Conservation (phyloP, 2,888 invertebrate genomes). For the Tanypteryx hageni region DNA sequence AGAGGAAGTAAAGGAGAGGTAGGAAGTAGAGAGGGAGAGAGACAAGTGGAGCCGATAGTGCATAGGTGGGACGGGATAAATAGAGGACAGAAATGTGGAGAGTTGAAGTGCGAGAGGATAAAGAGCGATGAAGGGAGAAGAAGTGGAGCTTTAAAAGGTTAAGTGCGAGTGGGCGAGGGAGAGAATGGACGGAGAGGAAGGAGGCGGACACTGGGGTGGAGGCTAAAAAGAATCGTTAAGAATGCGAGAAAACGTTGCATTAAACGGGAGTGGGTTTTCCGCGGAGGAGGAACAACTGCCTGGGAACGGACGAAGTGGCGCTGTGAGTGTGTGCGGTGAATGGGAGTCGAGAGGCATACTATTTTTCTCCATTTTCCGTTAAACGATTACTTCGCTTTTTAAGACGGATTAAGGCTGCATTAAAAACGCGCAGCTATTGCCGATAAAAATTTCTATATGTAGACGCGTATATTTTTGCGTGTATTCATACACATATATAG, state of each 20-base stretch:
- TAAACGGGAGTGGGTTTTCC: not conserved
- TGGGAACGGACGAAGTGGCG: not conserved
- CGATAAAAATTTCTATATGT: too few species aligned
- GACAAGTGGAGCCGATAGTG: not conserved
- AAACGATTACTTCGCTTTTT: too few species aligned
- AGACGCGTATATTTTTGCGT: too few species aligned
- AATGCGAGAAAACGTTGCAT: not conserved
- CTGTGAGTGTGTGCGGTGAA: not conserved
- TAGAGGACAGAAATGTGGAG: not conserved
- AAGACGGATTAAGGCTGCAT: too few species aligned
- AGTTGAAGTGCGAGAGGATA: not conserved
- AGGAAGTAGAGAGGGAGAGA: not conserved
- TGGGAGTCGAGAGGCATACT: not conserved
- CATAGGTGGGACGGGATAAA: too few species aligned
- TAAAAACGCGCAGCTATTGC: too few species aligned
- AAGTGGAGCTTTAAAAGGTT: slow-evolving; percentile 22
- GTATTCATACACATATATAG: too few species aligned
- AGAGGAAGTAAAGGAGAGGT: not conserved
- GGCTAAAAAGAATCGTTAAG: not conserved
- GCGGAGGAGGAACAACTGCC: not conserved
- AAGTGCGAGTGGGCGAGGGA: not conserved
- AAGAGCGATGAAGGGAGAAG: not conserved
- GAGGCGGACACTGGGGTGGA: not conserved
- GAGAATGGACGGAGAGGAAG: not conserved
- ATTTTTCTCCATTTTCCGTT: not conserved